Evolutionary conservation across 2,113 vertebrate genomes (phyloP), one percentile per base, ranked within the genome.

Genomic region (Vidua chalybeata): DNA sequence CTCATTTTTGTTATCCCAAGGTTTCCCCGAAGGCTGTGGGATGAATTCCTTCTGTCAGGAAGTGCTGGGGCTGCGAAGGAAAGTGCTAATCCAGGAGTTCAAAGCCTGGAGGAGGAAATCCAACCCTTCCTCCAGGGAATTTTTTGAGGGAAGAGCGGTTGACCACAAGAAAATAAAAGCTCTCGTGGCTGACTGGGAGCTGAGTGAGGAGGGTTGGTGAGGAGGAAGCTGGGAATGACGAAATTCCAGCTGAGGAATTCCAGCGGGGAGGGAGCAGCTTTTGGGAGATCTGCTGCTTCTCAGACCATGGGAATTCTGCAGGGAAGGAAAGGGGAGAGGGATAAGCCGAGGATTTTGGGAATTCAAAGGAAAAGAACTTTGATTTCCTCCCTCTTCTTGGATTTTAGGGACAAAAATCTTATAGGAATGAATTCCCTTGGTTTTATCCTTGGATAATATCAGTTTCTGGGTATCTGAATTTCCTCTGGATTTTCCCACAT

Each of bases 111-210:
- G 51, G 72, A 94, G 87, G 96, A 97, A 97, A 96, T 52, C n/a
- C 89, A 90, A 86, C n/a, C 82, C 85, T 92, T 95, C 90, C 95
- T 85, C 75, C 63, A 5, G 95, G 87, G 94, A 85, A 61, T 85
- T 92, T 69, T 93, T 54, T 64, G 90, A 54, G 58, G 79, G 84
- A 45, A 73, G 82, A 93, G 82, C 9, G 88, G 95, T 68, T 94
- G 94, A 96, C 96, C 94, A 69, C 95, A 94, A 93, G 95, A 56
- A 95, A 95, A 91, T 64, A 82, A 90, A 91, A 77, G 6, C 66
- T 84, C 33, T 46, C 5, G n/a, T n/a, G 69, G 84, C 27, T 24
- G 46, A 59, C 41, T 0, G 0, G 26, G 46, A 83, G 76, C 68
- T 11, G n/a, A 19, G 21, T 1, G 43, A 82, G 66, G 49, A 35